Conservation (phyloP, 2,888 invertebrate species). For the Mechanitis mazaeus region DNA sequence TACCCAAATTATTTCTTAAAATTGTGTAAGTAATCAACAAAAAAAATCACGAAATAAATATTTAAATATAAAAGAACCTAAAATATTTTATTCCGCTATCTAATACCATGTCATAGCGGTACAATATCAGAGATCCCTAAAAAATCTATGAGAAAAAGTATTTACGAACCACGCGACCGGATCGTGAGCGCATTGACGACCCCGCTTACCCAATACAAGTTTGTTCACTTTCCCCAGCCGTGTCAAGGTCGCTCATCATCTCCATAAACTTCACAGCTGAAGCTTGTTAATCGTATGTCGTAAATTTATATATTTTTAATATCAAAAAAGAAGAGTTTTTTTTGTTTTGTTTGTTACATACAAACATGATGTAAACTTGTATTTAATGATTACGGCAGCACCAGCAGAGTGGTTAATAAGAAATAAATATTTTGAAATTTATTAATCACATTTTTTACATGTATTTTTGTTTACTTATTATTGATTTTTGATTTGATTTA, state of each 20-base stretch:
- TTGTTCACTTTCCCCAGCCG: constrained; percentile 65
- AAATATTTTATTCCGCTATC: neutral
- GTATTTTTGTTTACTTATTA: too few relatives aligned
- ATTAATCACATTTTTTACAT: too few relatives aligned
- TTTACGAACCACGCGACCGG: constrained; percentile 1
- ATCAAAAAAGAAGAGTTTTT: neutral
- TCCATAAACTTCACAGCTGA: constrained; percentile 38
- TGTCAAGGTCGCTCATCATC: constrained; percentile 68
- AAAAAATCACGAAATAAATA: too few relatives aligned
- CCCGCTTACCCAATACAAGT: constrained; percentile 61
- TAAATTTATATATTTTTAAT: constrained; percentile 16
- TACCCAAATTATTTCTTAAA: too few relatives aligned
- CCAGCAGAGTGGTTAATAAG: too few relatives aligned
- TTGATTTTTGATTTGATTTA: too few relatives aligned
- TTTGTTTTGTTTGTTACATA: neutral
- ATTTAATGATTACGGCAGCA: too few relatives aligned
- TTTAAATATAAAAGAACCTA: too few relatives aligned
- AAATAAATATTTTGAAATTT: too few relatives aligned
- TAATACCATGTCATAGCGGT: neutral
- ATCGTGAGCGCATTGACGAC: constrained; percentile 35
- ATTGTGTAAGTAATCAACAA: too few relatives aligned
- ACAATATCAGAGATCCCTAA: constrained; percentile 2
- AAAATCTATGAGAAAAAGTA: neutral
- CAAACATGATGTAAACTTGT: too few relatives aligned
- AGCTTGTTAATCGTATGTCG: constrained; percentile 25